phyloP scores from a whole-genome alignment of 2,888 invertebrate species.

The Atethmia centrago region DNA sequence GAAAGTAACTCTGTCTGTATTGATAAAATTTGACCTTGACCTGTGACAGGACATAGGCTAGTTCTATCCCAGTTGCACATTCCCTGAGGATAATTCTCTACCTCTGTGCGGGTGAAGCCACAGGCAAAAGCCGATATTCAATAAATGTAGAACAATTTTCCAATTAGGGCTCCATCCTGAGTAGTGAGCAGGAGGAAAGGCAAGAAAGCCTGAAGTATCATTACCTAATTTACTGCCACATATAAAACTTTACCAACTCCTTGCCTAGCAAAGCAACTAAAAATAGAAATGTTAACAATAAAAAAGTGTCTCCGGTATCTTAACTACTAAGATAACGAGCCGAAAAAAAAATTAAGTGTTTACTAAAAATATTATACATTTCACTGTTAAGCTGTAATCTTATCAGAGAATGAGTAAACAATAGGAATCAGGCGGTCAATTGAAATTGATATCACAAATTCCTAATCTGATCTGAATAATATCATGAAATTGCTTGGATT shows the following conservation, averaged over 20 bases:
- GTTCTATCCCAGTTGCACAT: no score
- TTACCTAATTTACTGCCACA: background rate
- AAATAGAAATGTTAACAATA: background rate
- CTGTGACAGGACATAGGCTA: no score
- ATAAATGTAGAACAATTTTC: background rate
- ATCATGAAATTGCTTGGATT: background rate
- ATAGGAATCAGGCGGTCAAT: slow-evolving; percentile 13
- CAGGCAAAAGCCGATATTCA: background rate
- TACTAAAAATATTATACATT: background rate
- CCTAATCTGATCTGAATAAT: slow-evolving; percentile 27
- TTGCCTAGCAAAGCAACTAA: background rate
- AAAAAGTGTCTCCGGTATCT: no score
- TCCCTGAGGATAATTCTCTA: no score
- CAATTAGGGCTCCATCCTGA: background rate
- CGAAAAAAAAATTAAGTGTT: background rate
- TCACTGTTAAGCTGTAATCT: slow-evolving; percentile 28
- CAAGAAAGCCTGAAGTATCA: background rate
- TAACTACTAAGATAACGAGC: slow-evolving; percentile 1
- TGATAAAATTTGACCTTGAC: no score
- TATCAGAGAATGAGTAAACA: slow-evolving; percentile 52
- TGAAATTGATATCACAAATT: slow-evolving; percentile 39
- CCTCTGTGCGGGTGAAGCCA: no score
- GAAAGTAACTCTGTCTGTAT: no score
- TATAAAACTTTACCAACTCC: background rate
- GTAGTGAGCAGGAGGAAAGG: background rate